These are phyloP conservation scores for Platycercus adscitus DNA, from an alignment of 2,113 vertebrate genomes.

Conservation along the genomic window DNA sequence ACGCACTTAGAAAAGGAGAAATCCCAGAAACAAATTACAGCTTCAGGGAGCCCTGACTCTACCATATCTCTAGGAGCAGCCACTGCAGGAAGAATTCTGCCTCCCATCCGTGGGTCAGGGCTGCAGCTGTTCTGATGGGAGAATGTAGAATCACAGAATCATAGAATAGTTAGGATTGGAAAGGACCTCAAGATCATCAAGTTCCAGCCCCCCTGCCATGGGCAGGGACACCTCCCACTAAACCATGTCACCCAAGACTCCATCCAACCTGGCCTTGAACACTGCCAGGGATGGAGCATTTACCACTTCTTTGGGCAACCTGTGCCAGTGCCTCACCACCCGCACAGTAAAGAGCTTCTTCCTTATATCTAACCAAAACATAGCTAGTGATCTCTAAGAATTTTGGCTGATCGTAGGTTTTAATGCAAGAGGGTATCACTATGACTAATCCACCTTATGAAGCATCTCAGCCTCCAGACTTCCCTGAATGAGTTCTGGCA, in stretches of 20 bases:
- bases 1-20: not conserved
- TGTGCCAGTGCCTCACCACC: not conserved
- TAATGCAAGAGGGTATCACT: not conserved
- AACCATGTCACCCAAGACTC: not conserved
- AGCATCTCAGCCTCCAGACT: not conserved
- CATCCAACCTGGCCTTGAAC: not conserved
- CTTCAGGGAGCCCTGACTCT: not conserved
- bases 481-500: not conserved
- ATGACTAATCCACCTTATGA: not conserved
- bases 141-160: not conserved
- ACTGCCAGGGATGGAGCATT: not conserved
- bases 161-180: not conserved
- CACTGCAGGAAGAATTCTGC: not conserved
- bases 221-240: not conserved
- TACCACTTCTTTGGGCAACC: not conserved
- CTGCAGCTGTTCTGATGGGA: not conserved
- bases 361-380: not conserved
- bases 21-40: not conserved
- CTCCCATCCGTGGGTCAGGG: accelerated
- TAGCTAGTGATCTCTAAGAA: not conserved
- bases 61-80: not conserved
- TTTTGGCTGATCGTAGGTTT: not conserved
- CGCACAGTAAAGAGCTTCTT: not conserved
- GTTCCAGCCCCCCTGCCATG: not conserved
- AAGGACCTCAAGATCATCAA: not conserved